Base-by-base conservation (phyloP, 2,888 invertebrate genomes). In the Apodemia zela region DNA sequence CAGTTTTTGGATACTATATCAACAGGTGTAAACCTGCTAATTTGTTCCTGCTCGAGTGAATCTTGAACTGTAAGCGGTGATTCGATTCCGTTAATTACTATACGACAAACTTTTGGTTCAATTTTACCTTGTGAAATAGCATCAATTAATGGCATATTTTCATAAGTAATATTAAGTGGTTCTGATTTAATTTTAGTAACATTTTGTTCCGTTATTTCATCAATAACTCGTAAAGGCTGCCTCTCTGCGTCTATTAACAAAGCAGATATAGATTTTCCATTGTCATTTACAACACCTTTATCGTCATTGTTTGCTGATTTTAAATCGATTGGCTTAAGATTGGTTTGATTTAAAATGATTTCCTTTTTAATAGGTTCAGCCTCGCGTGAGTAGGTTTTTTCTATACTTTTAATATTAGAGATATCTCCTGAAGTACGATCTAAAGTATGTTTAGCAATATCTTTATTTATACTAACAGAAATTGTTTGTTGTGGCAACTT, bases 21-120 rank as follows among this genome's bases (percentile, higher is more conserved):
- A 47, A 96, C 93, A 57, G 94, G 92, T 70, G 95, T 94, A 67
- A 94, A 89, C 51, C 93, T 93, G 75, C 93, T 94, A 3, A 96
- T 92, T 79, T 95, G 94, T 72, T 94, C 93, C 71, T 94, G 94
- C 72, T 94, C 94, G 69, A 96, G 82, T 0, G 96, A 94, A 71
- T 95, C 95, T 78, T 94, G 93, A 10, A 95, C 93, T 33, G 94
- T 94, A 58, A 93, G 87, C 10, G 93, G 88, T 60, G 95, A 93
- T 75, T 94, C 94, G 59, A 93, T 84, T 7, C 93, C 93, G 67
- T 93, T 93, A 11, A 94, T 85, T 59, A 94, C 81, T 62, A 96
- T 93, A 67, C 93, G 91, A 77, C 94, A 95, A 25, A 93, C 88
- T 74, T 93, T 93, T 66, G 96, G 95, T 70, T 94, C 94, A 61